Evolutionary conservation across 2,888 invertebrate genomes (phyloP), one percentile per base, ranked within the genome.

Genomic region (Acrobasis repandana): DNA sequence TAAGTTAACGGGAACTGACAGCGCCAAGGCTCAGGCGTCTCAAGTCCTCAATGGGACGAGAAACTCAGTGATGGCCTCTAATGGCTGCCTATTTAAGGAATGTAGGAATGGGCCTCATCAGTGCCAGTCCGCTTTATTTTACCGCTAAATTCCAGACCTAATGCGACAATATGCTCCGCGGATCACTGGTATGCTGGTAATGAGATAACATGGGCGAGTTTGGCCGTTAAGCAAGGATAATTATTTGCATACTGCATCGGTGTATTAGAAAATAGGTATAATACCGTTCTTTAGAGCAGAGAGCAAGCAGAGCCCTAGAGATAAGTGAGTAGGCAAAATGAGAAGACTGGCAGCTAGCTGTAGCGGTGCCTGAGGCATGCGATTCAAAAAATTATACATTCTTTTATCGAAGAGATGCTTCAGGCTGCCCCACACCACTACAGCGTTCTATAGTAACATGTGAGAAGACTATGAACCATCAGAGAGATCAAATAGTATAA

Each of bases 1-100:
- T 43, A 33, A 36, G 6, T 9, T 38, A 54, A 54, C 54, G 54
- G 54, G 18, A 43, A 9, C 20, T 54, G 54, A 43, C 54, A 54
- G 38, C 54, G 9, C 10, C 38, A 8, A 38, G 38, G 15, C 54
- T 11, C 10, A 14, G 38, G 28, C 28, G 6, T 28, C 54, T 50
- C 14, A 20, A 20, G 50, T 11, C 28, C 18, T 34, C 15, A 54
- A 54, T 54, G 54, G 18, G 54, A 54, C 54, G 36, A 54, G 54
- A 36, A 34, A 54, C 54, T 16, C 52, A 18, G 54, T n/a, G 54
- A 38, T 38, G 54, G 54, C 38, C 38, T 54, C 38, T 54, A 43
- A 54, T 54, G 54, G 54, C 14, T 52, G 54, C 20, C 54, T 54
- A 54, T 54, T 54, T 54, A 54, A 10, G 54, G 54, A 38, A 54